phyloP scores from a whole-genome alignment of 1,140 invertebrate species.

The Papilio machaon region DNA sequence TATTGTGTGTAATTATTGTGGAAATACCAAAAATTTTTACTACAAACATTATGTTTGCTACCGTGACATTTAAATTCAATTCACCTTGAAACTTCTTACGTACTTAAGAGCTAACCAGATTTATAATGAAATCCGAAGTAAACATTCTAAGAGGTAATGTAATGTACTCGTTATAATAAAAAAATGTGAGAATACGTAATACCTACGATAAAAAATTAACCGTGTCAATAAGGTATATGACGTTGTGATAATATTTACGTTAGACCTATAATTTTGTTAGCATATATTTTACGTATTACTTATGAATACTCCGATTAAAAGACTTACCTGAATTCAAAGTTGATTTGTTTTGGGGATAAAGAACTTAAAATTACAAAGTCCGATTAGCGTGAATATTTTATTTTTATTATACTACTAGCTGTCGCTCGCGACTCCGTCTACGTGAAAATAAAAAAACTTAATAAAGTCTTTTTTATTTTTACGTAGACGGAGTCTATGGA shows the following conservation, averaged over 20 bases:
- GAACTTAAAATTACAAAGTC: no score
- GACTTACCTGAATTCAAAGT: no score
- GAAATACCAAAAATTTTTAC: background rate
- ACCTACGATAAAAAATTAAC: background rate
- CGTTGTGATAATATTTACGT: background rate
- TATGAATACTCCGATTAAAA: background rate
- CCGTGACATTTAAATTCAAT: conserved; percentile 3
- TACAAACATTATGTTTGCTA: conserved; percentile 7
- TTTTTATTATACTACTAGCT: no score
- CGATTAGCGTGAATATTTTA: no score
- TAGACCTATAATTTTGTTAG: background rate
- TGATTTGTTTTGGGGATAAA: no score
- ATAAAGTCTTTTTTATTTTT: no score
- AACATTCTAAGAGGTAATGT: background rate
- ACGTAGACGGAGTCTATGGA: no score
- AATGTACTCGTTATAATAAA: background rate
- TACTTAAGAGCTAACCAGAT: background rate
- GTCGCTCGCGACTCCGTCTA: no score
- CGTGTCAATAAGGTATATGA: background rate
- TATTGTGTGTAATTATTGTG: background rate
- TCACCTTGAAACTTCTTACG: conserved; percentile 17
- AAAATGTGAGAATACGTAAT: background rate
- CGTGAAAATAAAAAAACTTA: no score
- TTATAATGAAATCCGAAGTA: background rate
- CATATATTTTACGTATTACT: background rate